These are phyloP conservation scores for Amphiprion ocellaris DNA, from an alignment of 2,113 vertebrate species.

Conservation along the genomic window DNA sequence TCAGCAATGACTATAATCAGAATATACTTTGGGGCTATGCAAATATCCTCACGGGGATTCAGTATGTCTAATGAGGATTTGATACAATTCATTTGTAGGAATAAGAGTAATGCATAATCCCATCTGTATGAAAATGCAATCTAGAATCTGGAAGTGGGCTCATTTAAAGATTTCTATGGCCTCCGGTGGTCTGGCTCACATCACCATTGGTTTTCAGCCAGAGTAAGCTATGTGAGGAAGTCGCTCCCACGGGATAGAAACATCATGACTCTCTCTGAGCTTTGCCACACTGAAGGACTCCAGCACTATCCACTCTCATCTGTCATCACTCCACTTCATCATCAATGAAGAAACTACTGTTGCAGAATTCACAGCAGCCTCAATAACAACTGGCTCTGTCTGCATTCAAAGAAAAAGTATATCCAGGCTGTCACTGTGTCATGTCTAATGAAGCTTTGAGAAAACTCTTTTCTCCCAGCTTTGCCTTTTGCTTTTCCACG, in stretches of 20 bases:
- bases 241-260: conserved; percentile 21
- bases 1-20: background rate
- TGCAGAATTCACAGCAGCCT: conserved; percentile 7
- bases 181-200: conserved; percentile 18
- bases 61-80: conserved; percentile 7
- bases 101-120: conserved; percentile 22
- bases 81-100: background rate
- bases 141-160: conserved; percentile 12
- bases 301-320: conserved; percentile 19
- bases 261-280: conserved; percentile 27
- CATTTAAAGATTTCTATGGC: conserved; percentile 23
- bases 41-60: background rate
- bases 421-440: background rate
- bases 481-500: background rate
- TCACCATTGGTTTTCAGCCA: conserved; percentile 37
- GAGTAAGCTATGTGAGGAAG: conserved; percentile 16
- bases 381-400: background rate
- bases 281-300: conserved; percentile 14
- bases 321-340: conserved; percentile 24
- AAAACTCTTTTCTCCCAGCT: background rate
- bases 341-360: conserved; percentile 4
- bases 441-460: background rate
- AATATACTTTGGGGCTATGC: conserved; percentile 3
- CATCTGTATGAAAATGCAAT: conserved; percentile 34
- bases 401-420: conserved; percentile 1